These are phyloP conservation scores for Actinostola sp. DNA, from an alignment of 92 coral and sea anemone genomes.

Conservation along the genomic window DNA sequence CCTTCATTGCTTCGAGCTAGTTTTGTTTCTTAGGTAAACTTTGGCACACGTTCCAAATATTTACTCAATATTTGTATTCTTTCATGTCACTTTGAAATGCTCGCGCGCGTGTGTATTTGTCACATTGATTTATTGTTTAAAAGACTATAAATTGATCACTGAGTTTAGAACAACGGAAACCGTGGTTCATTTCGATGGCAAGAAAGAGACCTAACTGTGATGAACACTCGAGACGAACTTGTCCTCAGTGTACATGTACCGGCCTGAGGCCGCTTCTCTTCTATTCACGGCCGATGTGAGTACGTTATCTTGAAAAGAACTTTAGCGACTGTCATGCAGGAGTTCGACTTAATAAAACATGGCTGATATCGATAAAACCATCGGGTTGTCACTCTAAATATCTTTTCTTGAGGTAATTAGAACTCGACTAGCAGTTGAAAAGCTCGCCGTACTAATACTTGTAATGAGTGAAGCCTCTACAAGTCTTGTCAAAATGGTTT, in stretches of 20 bases:
- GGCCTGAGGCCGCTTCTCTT: too few species aligned
- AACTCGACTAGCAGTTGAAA: background rate
- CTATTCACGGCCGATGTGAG: too few species aligned
- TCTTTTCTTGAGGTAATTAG: background rate
- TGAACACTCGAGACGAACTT: too few species aligned
- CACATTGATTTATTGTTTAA: constrained; percentile 1
- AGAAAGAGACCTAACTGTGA: too few species aligned
- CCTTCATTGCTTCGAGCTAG: too few species aligned
- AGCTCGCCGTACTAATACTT: background rate
- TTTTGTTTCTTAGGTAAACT: constrained; percentile 9
- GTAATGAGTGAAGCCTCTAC: constrained; percentile 1
- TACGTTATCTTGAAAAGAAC: constrained; percentile 5
- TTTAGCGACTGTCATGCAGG: constrained; percentile 3
- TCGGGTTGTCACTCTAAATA: background rate
- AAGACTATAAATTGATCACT: too few species aligned
- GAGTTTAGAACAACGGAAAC: too few species aligned
- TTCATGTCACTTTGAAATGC: background rate
- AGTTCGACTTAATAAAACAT: background rate
- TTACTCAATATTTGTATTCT: background rate
- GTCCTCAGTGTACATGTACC: too few species aligned
- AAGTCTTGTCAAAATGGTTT: background rate
- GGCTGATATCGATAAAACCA: background rate
- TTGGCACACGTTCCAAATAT: constrained; percentile 34
- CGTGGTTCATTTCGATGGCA: too few species aligned
- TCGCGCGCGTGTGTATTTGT: background rate